Evolutionary conservation across 2,797 vertebrate genomes (phyloP), one percentile per base, ranked within the genome.

Genomic region (Pangasius djambal): DNA sequence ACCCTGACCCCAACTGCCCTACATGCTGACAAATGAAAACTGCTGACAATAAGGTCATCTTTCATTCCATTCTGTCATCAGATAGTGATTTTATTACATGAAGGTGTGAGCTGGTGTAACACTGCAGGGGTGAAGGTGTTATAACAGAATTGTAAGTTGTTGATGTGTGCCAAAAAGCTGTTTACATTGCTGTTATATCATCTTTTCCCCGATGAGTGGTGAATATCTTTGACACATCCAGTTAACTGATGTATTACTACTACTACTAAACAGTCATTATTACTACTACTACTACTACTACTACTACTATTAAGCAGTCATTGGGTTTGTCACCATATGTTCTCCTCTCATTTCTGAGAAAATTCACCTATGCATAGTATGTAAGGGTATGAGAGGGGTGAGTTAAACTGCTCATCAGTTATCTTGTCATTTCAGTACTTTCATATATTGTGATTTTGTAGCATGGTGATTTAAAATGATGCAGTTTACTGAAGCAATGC

Each of bases 11-110:
- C 15, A 20, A 65, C 40, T 9, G 48, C 37, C 40, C 28, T 65
- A 50, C 61, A 50, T 83, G 82, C 61, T 83, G 82, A 83, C 16
- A 83, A 6, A 67, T 65, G 61, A 34, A 65, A 83, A 63, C n/a
- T 13, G 9, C 25, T 44, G 13, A 63, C 25, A 83, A n/a, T 28
- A 63, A n/a, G 40, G 59, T 44, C 57, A 65, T 37, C 55, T 44
- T 83, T 83, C 82, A 65, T 65, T n/a, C 25, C 37, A 20, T 44
- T 40, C 61, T 65, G 61, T 83, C 59, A 31, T 65, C 82, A 65
- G 8, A 65, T 67, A 6, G 61, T 65, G 52, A 83, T 65, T 83
- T 83, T 65, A 83, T 83, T 48, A 48, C 25, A 44, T n/a, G 13
- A 48, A 28, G 22, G 57, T 61, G 81, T 83, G 81, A 83, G 37